These are phyloP conservation scores for Sisyra nigra DNA, from an alignment of 2,888 invertebrate species.

Conservation along the genomic window DNA sequence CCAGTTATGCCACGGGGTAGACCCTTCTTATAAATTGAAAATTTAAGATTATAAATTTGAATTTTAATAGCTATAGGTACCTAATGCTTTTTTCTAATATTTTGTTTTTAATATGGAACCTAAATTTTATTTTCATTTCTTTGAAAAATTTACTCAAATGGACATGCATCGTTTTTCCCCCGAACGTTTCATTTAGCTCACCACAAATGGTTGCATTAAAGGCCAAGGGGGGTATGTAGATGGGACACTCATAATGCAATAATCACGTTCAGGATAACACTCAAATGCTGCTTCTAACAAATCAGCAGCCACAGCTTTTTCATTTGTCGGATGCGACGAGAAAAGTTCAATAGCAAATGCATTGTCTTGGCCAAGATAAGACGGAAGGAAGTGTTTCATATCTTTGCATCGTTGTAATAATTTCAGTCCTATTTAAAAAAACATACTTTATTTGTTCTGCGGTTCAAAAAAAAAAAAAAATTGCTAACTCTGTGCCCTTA, in stretches of 20 bases:
- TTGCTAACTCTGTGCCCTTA: background rate
- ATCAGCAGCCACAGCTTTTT: constrained; percentile 35
- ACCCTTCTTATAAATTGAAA: too few relatives aligned
- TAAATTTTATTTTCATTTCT: too few relatives aligned
- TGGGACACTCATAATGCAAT: constrained; percentile 41
- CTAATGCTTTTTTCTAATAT: too few relatives aligned
- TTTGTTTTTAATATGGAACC: too few relatives aligned
- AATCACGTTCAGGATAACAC: constrained; percentile 45
- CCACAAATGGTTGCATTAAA: constrained; percentile 40
- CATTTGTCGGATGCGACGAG: constrained; percentile 35
- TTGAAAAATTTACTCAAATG: too few relatives aligned
- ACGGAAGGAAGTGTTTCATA: background rate
- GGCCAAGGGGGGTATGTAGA: constrained; percentile 32
- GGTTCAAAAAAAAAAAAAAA: too few relatives aligned
- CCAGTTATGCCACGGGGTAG: too few relatives aligned
- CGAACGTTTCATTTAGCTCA: constrained; percentile 17
- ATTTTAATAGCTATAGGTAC: too few relatives aligned
- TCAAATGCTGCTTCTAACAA: constrained; percentile 50
- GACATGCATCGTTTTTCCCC: too few relatives aligned
- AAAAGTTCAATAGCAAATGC: constrained; percentile 46
- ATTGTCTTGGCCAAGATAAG: constrained; percentile 31
- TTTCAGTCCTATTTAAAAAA: background rate
- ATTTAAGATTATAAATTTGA: too few relatives aligned
- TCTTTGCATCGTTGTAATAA: too few relatives aligned
- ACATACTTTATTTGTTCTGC: too few relatives aligned